Conservation (phyloP, 2,888 invertebrate species). For the Apotomis turbidana region DNA sequence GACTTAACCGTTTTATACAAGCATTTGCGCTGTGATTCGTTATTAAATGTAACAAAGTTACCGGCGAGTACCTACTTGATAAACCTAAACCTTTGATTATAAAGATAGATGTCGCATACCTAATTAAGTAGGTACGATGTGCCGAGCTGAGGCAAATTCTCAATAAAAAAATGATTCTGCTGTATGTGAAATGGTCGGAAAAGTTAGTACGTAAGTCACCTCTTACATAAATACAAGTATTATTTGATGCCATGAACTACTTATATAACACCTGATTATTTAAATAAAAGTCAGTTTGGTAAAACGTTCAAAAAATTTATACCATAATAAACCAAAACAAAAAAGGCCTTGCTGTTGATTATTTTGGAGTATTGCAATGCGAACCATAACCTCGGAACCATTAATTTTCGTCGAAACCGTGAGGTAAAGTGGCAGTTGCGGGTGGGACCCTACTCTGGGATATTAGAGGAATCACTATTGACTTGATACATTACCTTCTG, state of each 20-base stretch:
- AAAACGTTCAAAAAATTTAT: too few species aligned
- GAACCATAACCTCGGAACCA: constrained; percentile 58
- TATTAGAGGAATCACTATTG: constrained; percentile 68
- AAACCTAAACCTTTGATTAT: too few species aligned
- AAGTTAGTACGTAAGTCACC: too few species aligned
- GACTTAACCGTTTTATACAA: constrained; percentile 29
- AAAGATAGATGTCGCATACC: too few species aligned
- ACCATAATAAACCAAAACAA: not conserved
- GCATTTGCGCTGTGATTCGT: constrained; percentile 4
- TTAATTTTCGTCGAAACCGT: constrained; percentile 69
- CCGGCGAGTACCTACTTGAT: not conserved
- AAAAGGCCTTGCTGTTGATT: constrained; percentile 27
- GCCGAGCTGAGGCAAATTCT: too few species aligned
- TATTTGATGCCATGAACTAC: too few species aligned
- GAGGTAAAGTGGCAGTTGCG: constrained; percentile 63
- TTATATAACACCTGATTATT: too few species aligned
- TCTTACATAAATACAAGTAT: too few species aligned
- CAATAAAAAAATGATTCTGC: too few species aligned
- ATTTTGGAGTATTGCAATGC: constrained; percentile 55
- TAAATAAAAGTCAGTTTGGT: too few species aligned
- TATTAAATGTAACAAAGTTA: constrained; percentile 4
- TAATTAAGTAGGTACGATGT: too few species aligned
- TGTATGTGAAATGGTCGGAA: too few species aligned
- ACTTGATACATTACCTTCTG: constrained; percentile 67
- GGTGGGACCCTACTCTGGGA: constrained; percentile 62